Evolutionary conservation across 2,113 vertebrate species (phyloP).

Genomic region (Mystacornis crossleyi): DNA sequence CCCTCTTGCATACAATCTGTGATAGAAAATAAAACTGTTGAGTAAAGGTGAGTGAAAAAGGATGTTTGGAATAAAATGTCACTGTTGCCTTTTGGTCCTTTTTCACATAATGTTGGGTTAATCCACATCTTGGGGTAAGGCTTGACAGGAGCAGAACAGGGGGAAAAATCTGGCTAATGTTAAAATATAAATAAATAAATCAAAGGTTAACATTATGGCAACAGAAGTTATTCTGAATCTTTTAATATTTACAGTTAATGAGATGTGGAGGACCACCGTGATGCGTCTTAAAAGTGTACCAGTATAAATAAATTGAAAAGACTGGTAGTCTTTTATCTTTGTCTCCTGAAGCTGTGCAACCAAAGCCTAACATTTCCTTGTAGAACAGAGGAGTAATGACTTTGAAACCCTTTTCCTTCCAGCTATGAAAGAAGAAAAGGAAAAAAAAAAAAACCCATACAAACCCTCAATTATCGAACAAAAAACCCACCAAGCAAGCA

Average conservation of each 20-base stretch:
- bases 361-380: neutral
- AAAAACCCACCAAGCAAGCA: neutral
- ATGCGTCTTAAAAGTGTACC: neutral
- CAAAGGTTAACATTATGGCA: neutral
- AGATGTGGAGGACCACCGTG: neutral
- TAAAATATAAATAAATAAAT: neutral
- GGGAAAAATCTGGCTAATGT: neutral
- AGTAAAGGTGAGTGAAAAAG: neutral
- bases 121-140: neutral
- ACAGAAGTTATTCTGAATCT: neutral
- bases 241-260: neutral
- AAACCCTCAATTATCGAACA: neutral
- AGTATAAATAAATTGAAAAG: neutral
- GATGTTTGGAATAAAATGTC: neutral
- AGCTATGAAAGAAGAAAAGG: neutral
- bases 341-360: neutral
- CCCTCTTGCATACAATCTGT: neutral
- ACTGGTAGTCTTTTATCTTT: neutral
- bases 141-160: neutral
- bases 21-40: neutral
- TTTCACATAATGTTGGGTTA: neutral
- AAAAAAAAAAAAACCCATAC: fast-evolving
- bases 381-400: neutral
- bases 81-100: neutral
- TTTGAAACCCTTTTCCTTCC: neutral